Base-by-base conservation (phyloP, 2,888 invertebrate species). In the Cosmopolites sordidus region DNA sequence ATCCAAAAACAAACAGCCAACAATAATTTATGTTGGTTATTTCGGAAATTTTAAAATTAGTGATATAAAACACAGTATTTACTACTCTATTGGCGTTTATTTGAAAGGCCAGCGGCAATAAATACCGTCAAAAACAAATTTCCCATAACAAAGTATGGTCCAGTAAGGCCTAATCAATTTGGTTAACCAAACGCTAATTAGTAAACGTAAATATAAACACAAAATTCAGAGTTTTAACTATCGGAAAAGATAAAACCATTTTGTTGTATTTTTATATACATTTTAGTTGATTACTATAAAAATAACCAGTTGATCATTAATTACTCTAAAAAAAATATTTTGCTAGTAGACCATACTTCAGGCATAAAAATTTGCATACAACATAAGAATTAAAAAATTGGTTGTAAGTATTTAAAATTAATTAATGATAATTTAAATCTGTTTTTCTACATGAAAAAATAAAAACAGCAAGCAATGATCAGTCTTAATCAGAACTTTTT, bases 81-180 rank as follows among this genome's bases (percentile, higher is more conserved):
- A 49, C 15, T 49, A 37, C 48, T 18, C 48, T 16, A 49, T 49
- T 49, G 48, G 48, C 33, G 48, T 43, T 49, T 49, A 49, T 49
- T 49, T 49, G 48, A 49, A 18, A 49, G 48, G 30, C 37, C 11
- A 41, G 4, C 33, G 42, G 48, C 48, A 15, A 49, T 49, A 49
- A 49, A 49, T 49, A 49, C 30, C 22, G 33, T 27, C 37, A 27
- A 43, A 48, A 49, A 49, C 43, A 42, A 48, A 42, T 48, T 48
- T 48, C 33, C 42, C 14, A 49, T 43, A 43, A 43, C 30, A 43
- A 47, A 47, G 47, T 47, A 43, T 43, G 27, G 48, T 14, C 18
- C 30, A 43, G 48, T 49, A 12, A 14, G 48, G 33, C 37, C 42
- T 49, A 43, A 49, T 49, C 43, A 49, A 49, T 49, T 49, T 41